Conservation (phyloP, 2,113 vertebrate genomes). For the Grammomys dolichurus region DNA sequence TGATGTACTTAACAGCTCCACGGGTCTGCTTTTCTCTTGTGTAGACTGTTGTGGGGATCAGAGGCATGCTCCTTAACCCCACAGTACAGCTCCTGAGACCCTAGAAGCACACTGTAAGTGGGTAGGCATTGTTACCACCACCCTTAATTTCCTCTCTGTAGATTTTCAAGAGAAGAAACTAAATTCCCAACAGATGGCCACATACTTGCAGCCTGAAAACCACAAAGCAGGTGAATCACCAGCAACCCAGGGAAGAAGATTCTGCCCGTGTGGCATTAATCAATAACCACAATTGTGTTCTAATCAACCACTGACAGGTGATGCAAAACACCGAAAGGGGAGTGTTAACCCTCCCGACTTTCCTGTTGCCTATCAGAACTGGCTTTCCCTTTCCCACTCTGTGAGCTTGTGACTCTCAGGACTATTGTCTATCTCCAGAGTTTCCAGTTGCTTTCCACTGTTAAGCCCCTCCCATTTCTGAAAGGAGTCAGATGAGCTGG, state of each 20-base stretch:
- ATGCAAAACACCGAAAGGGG: not conserved
- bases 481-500: not conserved
- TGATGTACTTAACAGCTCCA: accelerated
- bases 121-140: not conserved
- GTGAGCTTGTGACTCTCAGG: not conserved
- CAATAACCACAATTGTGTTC: not conserved
- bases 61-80: not conserved
- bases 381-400: not conserved
- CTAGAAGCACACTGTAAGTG: not conserved
- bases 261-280: not conserved
- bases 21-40: not conserved
- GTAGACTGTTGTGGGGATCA: not conserved
- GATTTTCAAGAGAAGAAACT: slow-evolving; percentile 18
- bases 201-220: slow-evolving; percentile 50
- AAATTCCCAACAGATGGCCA: slow-evolving; percentile 38
- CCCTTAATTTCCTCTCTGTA: not conserved
- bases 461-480: not conserved
- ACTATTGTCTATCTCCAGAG: not conserved
- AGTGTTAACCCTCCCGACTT: not conserved
- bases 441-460: not conserved
- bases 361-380: not conserved
- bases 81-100: not conserved
- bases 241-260: not conserved
- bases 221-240: slow-evolving; percentile 65
- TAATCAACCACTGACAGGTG: not conserved